Conservation (phyloP, 2,797 vertebrate species). For the Clarias pachynema region DNA sequence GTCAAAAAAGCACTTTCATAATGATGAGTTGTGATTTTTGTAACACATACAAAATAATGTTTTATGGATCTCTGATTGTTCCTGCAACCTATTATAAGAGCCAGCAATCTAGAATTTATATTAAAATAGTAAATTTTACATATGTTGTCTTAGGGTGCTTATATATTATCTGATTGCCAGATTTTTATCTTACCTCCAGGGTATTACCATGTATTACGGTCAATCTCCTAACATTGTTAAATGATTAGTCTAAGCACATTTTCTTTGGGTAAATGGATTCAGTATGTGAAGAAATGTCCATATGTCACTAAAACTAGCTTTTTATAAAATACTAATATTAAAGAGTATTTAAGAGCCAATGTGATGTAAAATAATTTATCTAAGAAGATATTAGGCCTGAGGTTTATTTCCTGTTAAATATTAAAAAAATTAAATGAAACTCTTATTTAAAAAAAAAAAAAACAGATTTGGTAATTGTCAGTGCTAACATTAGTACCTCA, state of each 20-base stretch:
- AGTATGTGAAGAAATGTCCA: background rate
- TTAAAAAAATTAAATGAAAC: no score
- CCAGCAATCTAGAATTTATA: background rate
- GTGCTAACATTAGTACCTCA: no score
- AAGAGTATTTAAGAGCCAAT: background rate
- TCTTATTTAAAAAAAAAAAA: no score
- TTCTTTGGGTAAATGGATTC: background rate
- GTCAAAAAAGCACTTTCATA: background rate
- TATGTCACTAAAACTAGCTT: background rate
- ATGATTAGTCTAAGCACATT: background rate
- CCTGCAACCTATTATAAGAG: background rate
- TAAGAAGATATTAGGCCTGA: background rate
- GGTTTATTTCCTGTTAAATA: background rate
- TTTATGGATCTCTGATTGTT: background rate
- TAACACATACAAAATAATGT: background rate
- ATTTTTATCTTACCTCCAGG: background rate
- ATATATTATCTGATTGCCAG: background rate
- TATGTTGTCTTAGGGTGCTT: background rate
- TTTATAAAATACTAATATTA: background rate
- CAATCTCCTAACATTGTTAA: background rate
- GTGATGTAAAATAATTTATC: background rate
- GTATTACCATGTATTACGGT: background rate
- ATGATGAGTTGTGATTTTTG: background rate
- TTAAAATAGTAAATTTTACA: background rate
- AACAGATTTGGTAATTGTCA: no score